A percentile compares a stretch with the other conserved stretches of the same genome.
Evolutionary conservation across 2,797 vertebrate species (phyloP).

Genomic region (Poeciliopsis infans): DNA sequence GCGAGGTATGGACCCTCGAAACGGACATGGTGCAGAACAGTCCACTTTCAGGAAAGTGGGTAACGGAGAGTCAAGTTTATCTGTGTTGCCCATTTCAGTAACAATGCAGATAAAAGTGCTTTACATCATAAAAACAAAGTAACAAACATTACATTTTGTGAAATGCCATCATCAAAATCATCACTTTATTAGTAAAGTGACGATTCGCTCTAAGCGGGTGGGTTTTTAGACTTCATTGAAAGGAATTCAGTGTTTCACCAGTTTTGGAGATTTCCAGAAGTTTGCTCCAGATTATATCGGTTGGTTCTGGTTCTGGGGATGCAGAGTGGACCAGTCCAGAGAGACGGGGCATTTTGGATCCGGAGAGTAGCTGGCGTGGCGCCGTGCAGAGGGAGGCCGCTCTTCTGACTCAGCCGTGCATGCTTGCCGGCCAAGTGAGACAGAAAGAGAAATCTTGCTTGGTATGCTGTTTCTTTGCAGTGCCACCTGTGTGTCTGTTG

Average conservation of each 20-base stretch:
- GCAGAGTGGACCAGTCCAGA: background rate
- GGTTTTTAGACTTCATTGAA: no score
- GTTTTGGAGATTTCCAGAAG: no score
- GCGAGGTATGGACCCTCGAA: slow-evolving; percentile 48
- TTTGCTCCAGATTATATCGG: no score
- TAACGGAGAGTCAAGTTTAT: slow-evolving; percentile 1
- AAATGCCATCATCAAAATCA: no score
- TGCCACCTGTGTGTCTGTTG: slow-evolving; percentile 84
- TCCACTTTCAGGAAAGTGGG: slow-evolving; percentile 11
- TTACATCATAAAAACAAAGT: no score
- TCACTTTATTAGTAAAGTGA: no score
- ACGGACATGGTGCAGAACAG: slow-evolving; percentile 50
- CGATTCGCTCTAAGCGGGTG: no score
- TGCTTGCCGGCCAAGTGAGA: slow-evolving; percentile 40
- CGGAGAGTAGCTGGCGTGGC: slow-evolving; percentile 47
- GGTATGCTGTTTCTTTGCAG: slow-evolving; percentile 76
- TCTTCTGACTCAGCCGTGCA: slow-evolving; percentile 48
- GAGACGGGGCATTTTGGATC: slow-evolving; percentile 26
- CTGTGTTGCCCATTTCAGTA: no score
- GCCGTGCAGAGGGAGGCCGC: slow-evolving; percentile 38
- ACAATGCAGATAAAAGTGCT: no score
- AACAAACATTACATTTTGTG: no score
- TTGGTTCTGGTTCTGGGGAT: no score
- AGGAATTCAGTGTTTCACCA: no score
- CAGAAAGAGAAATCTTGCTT: slow-evolving; percentile 54